Base-by-base conservation (phyloP, 2,888 invertebrate genomes). In the Dione juno region DNA sequence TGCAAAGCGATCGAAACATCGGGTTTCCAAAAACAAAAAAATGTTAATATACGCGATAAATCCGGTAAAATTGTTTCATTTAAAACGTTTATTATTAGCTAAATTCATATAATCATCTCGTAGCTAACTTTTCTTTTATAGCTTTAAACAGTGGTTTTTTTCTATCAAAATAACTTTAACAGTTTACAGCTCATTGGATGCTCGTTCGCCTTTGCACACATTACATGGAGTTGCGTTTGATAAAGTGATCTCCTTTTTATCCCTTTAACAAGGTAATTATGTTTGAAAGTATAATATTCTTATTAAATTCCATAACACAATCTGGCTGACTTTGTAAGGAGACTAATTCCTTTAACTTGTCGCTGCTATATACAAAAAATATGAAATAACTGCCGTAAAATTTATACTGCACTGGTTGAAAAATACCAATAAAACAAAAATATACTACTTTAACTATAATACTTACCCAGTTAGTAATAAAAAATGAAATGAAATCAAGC, bases 181-280 rank as follows among this genome's bases (percentile, higher is more conserved):
- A 10, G 61, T 63, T 54, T 11, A 69, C 63, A 64, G 63, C 63
- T 69, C 68, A 69, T 35, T 45, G 68, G 40, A 48, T 63, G 63
- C 53, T 43, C 52, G 61, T 53, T 61, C 59, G 52, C 52, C 43
- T 53, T 64, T 64, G 57, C 48, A 53, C 40, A 48, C 21, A 57
- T 64, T 57, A 69, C 48, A 45, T 53, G 40, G 64, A 57, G 54
- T 50, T 69, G 57, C 64, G 64, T 69, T 69, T 64, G 48, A 69
- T 57, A 45, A 64, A 67, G 48, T 64, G 53, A 53, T 57, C 64
- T 28, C 2, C 5, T 48, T 54, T 48, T 40, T 41, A 68, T 57
- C 64, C 69, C 21, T 54, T 57, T 69, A 54, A 19, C 21, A 13
- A 54, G 40, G 14, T 64, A 40, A 40, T 37, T 37, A 48, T 35